Evolutionary conservation across 1,140 invertebrate genomes (phyloP).

Genomic region (Pteromalus puparum): DNA sequence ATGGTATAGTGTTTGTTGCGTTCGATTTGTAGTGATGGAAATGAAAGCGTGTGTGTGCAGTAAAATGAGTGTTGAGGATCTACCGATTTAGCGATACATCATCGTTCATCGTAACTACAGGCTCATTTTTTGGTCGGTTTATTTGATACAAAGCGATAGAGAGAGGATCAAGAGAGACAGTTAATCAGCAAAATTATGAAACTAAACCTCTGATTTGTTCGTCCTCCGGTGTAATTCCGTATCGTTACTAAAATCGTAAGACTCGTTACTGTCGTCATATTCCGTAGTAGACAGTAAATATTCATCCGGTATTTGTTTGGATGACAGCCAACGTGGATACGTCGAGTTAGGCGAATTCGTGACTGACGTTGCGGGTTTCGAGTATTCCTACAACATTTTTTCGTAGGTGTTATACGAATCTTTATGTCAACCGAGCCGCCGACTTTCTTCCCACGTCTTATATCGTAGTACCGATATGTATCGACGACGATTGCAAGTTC

Average conservation of each 20-base stretch:
- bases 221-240: conserved; percentile 35
- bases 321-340: conserved; percentile 76
- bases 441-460: background rate
- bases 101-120: background rate
- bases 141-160: background rate
- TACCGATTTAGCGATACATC: background rate
- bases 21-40: background rate
- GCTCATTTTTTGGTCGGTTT: background rate
- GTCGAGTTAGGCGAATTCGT: conserved; percentile 64
- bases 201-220: conserved; percentile 36
- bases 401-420: background rate
- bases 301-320: conserved; percentile 86
- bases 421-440: background rate
- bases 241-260: conserved; percentile 51
- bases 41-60: background rate
- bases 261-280: conserved; percentile 59
- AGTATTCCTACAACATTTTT: conserved; percentile 68
- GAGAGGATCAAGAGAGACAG: background rate
- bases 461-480: background rate
- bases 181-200: conserved; percentile 7
- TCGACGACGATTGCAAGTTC: background rate
- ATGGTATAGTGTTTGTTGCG: background rate
- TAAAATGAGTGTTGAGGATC: background rate
- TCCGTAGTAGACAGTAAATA: conserved; percentile 80
- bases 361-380: conserved; percentile 63